Conservation (phyloP, 2,888 invertebrate species). For the Pachliopta kotzebuea region DNA sequence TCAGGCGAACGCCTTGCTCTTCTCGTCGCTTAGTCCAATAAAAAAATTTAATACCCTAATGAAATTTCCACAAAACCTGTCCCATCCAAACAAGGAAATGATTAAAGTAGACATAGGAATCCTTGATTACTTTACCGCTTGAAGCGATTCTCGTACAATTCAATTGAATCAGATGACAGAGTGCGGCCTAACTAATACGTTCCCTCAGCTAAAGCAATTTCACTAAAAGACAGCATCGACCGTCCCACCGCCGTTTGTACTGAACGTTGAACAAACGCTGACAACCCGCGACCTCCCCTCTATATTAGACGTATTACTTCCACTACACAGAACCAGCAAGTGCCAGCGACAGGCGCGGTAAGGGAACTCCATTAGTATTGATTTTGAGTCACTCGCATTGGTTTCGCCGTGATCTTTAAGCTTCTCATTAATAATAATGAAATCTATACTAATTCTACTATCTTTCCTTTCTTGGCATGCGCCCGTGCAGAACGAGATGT, state of each 20-base stretch:
- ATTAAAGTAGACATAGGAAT: conserved; percentile 5
- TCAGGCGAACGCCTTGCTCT: too few species aligned
- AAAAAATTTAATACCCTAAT: too few species aligned
- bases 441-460: too few species aligned
- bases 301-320: conserved; percentile 51
- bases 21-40: too few species aligned
- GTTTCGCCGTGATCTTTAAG: not conserved
- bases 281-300: conserved; percentile 44
- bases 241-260: conserved; percentile 37
- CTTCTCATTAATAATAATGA: conserved; percentile 1
- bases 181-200: conserved; percentile 26
- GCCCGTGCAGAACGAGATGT: too few species aligned
- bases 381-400: conserved; percentile 17
- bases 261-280: conserved; percentile 48
- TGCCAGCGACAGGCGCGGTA: conserved; percentile 28
- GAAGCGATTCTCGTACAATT: conserved; percentile 22
- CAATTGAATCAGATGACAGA: conserved; percentile 25
- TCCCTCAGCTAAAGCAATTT: conserved; percentile 51
- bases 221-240: conserved; percentile 51
- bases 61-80: not conserved
- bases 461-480: too few species aligned
- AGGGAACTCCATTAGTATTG: conserved; percentile 27
- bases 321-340: conserved; percentile 37
- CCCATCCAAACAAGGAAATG: not conserved
- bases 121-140: conserved; percentile 21